These are phyloP conservation scores for Metacarcinus magister DNA, from an alignment of 2,888 invertebrate species.

Conservation along the genomic window DNA sequence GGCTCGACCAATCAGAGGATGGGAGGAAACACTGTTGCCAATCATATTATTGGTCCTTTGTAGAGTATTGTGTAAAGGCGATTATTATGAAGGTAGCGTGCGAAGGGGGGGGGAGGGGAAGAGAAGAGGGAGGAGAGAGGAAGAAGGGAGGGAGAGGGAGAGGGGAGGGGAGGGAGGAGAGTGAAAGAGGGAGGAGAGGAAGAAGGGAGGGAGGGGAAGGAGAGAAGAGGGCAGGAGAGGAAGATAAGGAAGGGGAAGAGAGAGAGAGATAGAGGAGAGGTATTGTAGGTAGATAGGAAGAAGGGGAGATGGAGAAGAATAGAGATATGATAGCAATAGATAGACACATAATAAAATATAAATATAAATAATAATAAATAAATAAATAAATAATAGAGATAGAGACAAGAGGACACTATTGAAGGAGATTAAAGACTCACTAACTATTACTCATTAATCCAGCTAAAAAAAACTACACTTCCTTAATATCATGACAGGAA, in stretches of 20 bases:
- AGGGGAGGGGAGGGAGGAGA: no score
- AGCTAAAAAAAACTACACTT: no score
- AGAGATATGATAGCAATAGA: neutral
- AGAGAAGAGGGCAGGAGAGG: no score
- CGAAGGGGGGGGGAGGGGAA: neutral
- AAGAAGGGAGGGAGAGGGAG: neutral
- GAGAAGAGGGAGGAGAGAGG: neutral
- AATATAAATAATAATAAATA: neutral
- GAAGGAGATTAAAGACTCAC: no score
- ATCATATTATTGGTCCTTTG: slow-evolving; percentile 1
- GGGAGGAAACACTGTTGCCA: neutral
- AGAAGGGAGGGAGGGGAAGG: no score
- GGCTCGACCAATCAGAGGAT: neutral
- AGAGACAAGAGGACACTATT: no score
- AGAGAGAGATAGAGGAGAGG: neutral
- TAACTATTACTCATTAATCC: no score
- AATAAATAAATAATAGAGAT: neutral
- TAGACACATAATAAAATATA: neutral
- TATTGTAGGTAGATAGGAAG: neutral
- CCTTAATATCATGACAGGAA: no score
- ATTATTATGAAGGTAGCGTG: neutral
- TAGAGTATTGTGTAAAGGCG: neutral
- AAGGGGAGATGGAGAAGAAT: neutral
- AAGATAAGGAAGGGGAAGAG: neutral
- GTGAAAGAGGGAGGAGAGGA: no score